Evolutionary conservation across 2,797 vertebrate species (phyloP).

Genomic region (Fistularia commersonii): DNA sequence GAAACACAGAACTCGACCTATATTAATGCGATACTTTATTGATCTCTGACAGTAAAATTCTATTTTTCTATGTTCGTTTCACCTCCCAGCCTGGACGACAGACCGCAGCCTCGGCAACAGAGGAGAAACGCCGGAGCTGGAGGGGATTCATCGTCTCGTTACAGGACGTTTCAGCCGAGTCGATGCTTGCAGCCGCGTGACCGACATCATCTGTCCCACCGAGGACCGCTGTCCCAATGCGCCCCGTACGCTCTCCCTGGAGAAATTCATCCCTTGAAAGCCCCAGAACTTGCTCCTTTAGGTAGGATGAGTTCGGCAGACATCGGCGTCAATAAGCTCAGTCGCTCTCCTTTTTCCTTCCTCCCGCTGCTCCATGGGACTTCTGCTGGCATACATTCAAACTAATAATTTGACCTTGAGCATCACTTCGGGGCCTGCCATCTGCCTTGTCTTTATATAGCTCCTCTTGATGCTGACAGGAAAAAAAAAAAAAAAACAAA

Average conservation of each 20-base stretch:
- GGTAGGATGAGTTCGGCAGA: too few relatives aligned
- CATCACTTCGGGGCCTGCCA: constrained; percentile 15
- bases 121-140: neutral
- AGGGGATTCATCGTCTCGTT: too few relatives aligned
- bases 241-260: too few relatives aligned
- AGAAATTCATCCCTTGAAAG: too few relatives aligned
- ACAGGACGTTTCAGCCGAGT: constrained; percentile 3
- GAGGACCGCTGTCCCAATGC: too few relatives aligned
- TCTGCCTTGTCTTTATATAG: constrained; percentile 20
- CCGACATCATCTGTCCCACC: too few relatives aligned
- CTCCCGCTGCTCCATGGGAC: too few relatives aligned
- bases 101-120: constrained; percentile 12
- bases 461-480: constrained; percentile 1
- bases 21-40: constrained; percentile 38
- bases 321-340: neutral
- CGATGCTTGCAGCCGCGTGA: constrained; percentile 9
- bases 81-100: constrained; percentile 8
- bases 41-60: constrained; percentile 20
- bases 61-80: constrained; percentile 4
- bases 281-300: too few relatives aligned
- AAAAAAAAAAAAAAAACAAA: too few relatives aligned
- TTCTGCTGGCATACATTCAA: constrained; percentile 23
- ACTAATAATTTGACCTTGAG: constrained; percentile 33
- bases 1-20: constrained; percentile 29
- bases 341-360: neutral